Base-by-base conservation (phyloP, 1,140 invertebrate genomes). In the Callitettix versicolor region DNA sequence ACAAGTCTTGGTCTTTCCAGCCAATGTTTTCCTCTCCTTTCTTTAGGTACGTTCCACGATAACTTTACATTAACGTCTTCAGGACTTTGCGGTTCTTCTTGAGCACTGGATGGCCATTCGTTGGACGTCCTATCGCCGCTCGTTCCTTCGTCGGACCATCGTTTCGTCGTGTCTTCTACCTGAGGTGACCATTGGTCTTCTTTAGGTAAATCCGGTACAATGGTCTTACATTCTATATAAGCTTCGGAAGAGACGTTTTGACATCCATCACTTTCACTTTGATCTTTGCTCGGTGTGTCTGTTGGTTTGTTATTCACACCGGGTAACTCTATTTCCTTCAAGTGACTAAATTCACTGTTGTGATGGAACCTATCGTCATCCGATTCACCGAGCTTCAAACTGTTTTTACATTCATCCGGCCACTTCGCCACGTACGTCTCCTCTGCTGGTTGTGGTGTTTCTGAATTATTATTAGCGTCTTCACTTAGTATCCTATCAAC, bases 41-140 rank as follows among this genome's bases (percentile, higher is more conserved):
- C 48, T 4, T 50, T 20, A 43, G 26, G 40, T 9, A 40, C 46
- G 4, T 59, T 40, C 24, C 56, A 57, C 1, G 33, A 14, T 7
- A 54, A 52, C 43, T 44, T n/a, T 7, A 18, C 20, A n/a, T 22
- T 36, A 3, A 12, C 14, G 56, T 69, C 56, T 57, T 71, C 72
- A 4, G 76, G 76, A 65, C 74, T 78, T 17, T 74, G 68, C 9
- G 76, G 73, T 34, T 77, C 73, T 50, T 76, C 76, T 36, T 67
- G 66, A 7, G 64, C 62, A 54, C 34, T 47, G 4, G 42, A 46
- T 14, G 40, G 46, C 42, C 50, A 46, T 12, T 43, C 63, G 55
- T 46, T 60, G 38, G 20, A 59, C 58, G 24, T 58, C 60, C 66
- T 15, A 42, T 52, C 33, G 46, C 33, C 47, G 24, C 33, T 47